Evolutionary conservation across 2,888 invertebrate genomes (phyloP).

Genomic region (Cynaeus angustus): DNA sequence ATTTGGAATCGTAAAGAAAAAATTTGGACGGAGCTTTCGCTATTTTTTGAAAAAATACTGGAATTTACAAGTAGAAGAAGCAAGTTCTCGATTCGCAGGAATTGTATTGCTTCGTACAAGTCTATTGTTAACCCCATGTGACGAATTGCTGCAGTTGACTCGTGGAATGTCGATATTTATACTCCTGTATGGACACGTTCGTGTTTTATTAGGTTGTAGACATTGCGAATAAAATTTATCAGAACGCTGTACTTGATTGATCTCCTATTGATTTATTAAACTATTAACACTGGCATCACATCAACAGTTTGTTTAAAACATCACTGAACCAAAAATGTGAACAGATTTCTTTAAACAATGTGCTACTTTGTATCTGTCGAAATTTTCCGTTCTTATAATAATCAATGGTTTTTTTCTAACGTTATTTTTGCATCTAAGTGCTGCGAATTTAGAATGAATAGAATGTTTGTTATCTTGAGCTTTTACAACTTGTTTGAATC

Average conservation of each 20-base stretch:
- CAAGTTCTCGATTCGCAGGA: conserved; percentile 7
- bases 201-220: conserved; percentile 33
- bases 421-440: background rate
- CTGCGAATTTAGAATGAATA: conserved; percentile 1
- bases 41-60: background rate
- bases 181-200: conserved; percentile 34
- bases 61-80: background rate
- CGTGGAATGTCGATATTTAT: conserved; percentile 51
- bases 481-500: conserved; percentile 5
- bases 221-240: too few species aligned
- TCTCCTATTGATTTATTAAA: too few species aligned
- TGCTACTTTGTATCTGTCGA: too few species aligned
- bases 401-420: background rate
- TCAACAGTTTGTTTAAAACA: too few species aligned
- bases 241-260: too few species aligned
- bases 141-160: conserved; percentile 50
- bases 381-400: too few species aligned
- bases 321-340: too few species aligned
- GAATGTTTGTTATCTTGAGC: background rate
- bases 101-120: conserved; percentile 26
- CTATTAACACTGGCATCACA: too few species aligned
- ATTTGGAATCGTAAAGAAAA: background rate
- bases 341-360: too few species aligned
- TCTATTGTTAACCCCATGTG: conserved; percentile 50
- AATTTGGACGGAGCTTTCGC: too few species aligned